Evolutionary conservation across 1,140 invertebrate genomes (phyloP).

Genomic region (honey bee (Apis mellifera)): Amel_HAv3.1 CM009937.2:12964001-12964500

Average conservation of each 20-base stretch:
- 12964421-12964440: too few species aligned
- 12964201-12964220: neutral
- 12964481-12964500: neutral
- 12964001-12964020: too few species aligned
- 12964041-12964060: neutral
- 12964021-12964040: neutral
- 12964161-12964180: conserved; percentile 28
- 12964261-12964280: too few species aligned
- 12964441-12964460: neutral
- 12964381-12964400: too few species aligned
- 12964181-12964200: neutral
- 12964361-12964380: neutral
- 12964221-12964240: neutral
- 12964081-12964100: neutral
- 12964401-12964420: neutral
- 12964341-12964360: neutral
- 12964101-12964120: neutral
- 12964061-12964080: neutral
- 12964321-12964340: too few species aligned
- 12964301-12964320: too few species aligned
- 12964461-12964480: neutral
- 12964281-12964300: too few species aligned
- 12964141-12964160: neutral
- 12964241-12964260: neutral
- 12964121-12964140: neutral